Percentiles rank a stretch among this genome's conserved stretches.
Evolutionary conservation across 2,888 invertebrate genomes (phyloP).

Genomic region (Elegia similella): DNA sequence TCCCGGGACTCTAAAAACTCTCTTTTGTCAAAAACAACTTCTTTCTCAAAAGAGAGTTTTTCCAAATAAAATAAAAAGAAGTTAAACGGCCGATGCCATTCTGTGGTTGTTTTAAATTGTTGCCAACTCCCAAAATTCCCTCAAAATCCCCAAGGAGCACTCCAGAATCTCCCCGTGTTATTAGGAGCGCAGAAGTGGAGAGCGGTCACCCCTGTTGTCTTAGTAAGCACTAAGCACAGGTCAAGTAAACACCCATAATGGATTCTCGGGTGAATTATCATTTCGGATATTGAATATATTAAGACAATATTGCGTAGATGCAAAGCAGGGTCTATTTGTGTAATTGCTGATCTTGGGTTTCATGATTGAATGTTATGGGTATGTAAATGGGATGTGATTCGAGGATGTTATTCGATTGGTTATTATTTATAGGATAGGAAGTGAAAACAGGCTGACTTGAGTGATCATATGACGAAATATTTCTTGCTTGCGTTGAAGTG

Average conservation of each 20-base stretch:
- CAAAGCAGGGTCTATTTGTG: conserved; percentile 60
- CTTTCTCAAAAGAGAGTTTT: too few species aligned
- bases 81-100: neutral
- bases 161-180: conserved; percentile 35
- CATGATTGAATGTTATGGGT: conserved; percentile 46
- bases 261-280: conserved; percentile 79
- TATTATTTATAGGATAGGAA: neutral
- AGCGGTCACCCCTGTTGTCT: conserved; percentile 77
- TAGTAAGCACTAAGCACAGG: conserved; percentile 80
- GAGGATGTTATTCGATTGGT: conserved; percentile 1
- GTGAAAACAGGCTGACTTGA: neutral
- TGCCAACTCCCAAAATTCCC: conserved; percentile 15
- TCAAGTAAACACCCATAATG: conserved; percentile 82
- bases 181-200: conserved; percentile 42
- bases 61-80: neutral
- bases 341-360: conserved; percentile 54
- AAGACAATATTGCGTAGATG: conserved; percentile 67
- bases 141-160: conserved; percentile 28
- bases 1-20: too few species aligned
- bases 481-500: too few species aligned
- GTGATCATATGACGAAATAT: neutral
- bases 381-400: conserved; percentile 37
- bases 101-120: neutral
- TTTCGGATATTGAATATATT: conserved; percentile 81
- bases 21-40: too few species aligned